phyloP scores from a whole-genome alignment of 2,888 invertebrate genomes.

The Spisula solida region DNA sequence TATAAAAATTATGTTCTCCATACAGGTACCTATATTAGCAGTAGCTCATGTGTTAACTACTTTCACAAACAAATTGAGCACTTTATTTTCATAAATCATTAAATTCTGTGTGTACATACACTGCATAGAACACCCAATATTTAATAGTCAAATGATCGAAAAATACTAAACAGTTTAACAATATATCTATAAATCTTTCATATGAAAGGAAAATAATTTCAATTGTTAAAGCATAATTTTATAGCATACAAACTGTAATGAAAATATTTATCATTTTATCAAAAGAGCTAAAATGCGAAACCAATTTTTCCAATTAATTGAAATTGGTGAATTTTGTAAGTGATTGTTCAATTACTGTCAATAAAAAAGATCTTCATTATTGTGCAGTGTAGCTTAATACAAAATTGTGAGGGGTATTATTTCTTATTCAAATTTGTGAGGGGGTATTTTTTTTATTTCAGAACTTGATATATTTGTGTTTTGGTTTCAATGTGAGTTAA shows the following conservation, averaged over 20 bases:
- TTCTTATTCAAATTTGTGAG: too few species aligned
- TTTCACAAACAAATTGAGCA: background rate
- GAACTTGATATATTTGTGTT: too few species aligned
- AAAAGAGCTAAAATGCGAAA: background rate
- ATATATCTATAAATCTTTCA: background rate
- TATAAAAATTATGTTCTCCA: too few species aligned
- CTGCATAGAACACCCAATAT: background rate
- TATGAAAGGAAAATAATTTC: background rate
- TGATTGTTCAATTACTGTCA: background rate
- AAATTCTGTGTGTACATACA: background rate
- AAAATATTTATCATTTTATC: conserved; percentile 20
- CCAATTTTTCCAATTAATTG: background rate
- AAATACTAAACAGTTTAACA: conserved; percentile 3
- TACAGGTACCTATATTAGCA: too few species aligned
- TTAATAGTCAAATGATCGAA: background rate
- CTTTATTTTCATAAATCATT: conserved; percentile 3
- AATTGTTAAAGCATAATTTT: background rate
- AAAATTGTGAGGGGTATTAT: too few species aligned
- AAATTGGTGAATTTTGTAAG: background rate
- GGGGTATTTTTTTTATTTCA: too few species aligned
- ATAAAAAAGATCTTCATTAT: too few species aligned
- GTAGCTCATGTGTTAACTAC: background rate
- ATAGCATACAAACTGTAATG: background rate
- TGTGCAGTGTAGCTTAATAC: too few species aligned
- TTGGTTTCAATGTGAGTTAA: too few species aligned